Base-by-base conservation (phyloP, 2,797 vertebrate species). In the Eulemur coronatus region DNA sequence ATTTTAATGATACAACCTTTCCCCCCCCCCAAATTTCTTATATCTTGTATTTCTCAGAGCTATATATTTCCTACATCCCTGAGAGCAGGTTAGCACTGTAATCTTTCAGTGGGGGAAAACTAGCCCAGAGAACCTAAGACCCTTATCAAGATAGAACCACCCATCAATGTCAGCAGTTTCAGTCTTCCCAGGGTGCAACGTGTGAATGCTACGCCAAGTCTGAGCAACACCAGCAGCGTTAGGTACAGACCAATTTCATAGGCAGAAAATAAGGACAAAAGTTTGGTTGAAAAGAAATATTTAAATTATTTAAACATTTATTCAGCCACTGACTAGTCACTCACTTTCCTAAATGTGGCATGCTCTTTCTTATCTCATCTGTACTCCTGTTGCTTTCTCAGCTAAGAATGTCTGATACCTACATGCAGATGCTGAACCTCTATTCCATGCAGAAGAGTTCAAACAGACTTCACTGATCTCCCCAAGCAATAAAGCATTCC, bases 1-100 rank as follows among this genome's bases (percentile, higher is more conserved):
- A 81, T 86, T 78, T 91, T 88, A 88, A 97, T 93, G 46, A n/a
- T 17, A 59, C 1, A 35, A 87, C 81, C 1, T 2, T 84, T 69
- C n/a, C 0, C 3, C 41, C 0, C 28, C 20, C 12, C 2, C 28
- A 85, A 57, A 65, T 67, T 43, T 80, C 22, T 72, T 65, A 14
- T 33, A n/a, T 46, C 9, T 41, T 94, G 26, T 26, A 59, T 59
- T 59, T 59, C 57, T 59, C 24, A 59, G 24, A 9, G 57, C 26
- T 26, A 11, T 26, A 26, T 26, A 59, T 90, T 87, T 43, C 35
- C 24, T 55, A 26, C 52, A 63, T 33, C 14, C 8, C 24, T 72
- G 52, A 89, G 20, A 88, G 14, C 5, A 95, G 52, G 12, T 24
- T 69, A 82, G 13, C 15, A 61, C 38, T 57, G 50, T 84, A 22